phyloP scores from a whole-genome alignment of 1,140 invertebrate genomes.

The Sycophaga agraensis region DNA sequence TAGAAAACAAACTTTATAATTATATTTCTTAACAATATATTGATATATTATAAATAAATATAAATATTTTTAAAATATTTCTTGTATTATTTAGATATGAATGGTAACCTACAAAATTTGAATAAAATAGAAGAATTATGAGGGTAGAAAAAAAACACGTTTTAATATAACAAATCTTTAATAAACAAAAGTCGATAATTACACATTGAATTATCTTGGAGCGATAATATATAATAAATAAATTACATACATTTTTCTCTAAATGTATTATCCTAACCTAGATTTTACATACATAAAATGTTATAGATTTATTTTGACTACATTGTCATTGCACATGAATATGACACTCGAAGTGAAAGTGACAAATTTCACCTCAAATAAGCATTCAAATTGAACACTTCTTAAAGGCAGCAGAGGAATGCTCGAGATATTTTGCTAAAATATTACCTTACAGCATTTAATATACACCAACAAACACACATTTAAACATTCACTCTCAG shows the following conservation, averaged over 20 bases:
- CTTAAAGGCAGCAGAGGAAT: constrained; percentile 49
- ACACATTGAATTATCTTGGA: constrained; percentile 20
- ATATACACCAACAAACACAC: constrained; percentile 28
- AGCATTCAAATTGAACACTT: constrained; percentile 19
- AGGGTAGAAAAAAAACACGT: not conserved
- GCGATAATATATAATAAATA: constrained; percentile 27
- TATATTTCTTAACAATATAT: no score
- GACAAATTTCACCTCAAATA: constrained; percentile 13
- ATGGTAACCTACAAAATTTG: no score
- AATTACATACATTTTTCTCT: constrained; percentile 19
- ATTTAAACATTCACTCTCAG: constrained; percentile 18
- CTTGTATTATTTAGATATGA: no score
- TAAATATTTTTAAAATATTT: no score
- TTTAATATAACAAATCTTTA: constrained; percentile 25
- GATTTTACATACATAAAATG: constrained; percentile 25
- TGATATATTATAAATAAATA: no score
- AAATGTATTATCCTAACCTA: constrained; percentile 24
- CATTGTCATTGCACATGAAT: constrained; percentile 11
- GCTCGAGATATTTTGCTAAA: constrained; percentile 38
- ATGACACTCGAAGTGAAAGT: constrained; percentile 13
- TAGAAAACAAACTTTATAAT: no score
- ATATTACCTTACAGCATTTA: no score
- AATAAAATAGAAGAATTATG: no score
- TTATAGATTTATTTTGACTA: constrained; percentile 8
- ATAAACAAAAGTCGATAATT: constrained; percentile 26